Conservation (phyloP, 2,797 vertebrate species). For the Columba guinea region DNA sequence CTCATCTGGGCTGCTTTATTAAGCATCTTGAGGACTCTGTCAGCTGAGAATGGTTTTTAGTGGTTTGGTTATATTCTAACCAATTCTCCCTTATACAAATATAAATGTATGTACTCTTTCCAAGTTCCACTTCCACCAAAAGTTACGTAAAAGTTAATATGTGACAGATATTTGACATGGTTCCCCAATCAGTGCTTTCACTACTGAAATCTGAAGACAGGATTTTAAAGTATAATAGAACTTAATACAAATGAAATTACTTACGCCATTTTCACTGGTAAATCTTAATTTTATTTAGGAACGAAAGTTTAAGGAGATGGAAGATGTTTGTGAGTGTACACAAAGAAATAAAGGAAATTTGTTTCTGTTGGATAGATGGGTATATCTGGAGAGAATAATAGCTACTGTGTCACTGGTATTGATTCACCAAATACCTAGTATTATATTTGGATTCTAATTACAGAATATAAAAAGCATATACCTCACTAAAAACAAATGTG, state of each 20-base stretch:
- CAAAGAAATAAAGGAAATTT: neutral
- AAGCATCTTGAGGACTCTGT: neutral
- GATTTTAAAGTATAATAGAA: neutral
- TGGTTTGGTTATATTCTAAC: neutral
- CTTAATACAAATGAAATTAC: neutral
- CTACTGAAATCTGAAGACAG: neutral
- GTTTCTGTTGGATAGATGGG: neutral
- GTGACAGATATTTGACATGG: neutral
- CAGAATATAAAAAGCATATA: neutral
- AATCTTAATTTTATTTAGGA: neutral
- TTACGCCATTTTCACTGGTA: neutral
- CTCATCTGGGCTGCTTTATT: neutral
- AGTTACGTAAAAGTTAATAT: neutral
- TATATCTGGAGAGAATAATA: neutral
- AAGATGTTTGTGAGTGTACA: neutral
- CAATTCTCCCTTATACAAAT: neutral
- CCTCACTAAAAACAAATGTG: neutral
- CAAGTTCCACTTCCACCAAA: neutral
- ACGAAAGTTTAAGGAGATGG: neutral
- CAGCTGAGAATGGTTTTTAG: neutral
- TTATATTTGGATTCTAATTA: neutral
- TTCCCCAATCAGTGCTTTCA: neutral
- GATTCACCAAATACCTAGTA: neutral
- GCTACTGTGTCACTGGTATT: neutral
- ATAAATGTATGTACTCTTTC: neutral